Conservation (phyloP, 2,888 invertebrate genomes). For the Ypsolopha scabrella region DNA sequence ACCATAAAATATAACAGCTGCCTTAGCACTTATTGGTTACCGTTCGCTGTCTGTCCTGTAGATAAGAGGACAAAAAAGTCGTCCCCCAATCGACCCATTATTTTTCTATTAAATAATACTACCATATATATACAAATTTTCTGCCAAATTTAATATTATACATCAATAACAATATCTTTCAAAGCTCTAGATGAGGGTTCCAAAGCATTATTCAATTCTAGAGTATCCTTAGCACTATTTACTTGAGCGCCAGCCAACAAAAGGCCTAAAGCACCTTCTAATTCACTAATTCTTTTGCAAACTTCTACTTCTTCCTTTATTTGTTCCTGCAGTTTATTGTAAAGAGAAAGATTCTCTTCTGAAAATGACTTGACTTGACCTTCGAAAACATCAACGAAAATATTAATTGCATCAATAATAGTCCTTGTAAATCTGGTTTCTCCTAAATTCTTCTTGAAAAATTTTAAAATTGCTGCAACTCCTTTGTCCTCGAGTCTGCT, state of each 20-base stretch:
- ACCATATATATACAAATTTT: neutral
- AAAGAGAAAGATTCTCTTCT: conserved; percentile 70
- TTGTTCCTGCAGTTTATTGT: conserved; percentile 71
- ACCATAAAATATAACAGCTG: too few relatives aligned
- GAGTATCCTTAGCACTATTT: conserved; percentile 37
- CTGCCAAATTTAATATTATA: conserved; percentile 18
- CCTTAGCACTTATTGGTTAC: too few relatives aligned
- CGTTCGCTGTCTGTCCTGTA: too few relatives aligned
- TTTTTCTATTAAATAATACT: too few relatives aligned
- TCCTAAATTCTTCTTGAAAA: conserved; percentile 79
- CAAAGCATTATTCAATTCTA: conserved; percentile 36
- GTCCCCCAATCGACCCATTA: too few relatives aligned
- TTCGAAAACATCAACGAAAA: conserved; percentile 82
- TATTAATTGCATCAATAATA: conserved; percentile 79
- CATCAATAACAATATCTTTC: conserved; percentile 70
- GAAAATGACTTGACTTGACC: conserved; percentile 73
- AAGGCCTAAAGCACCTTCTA: conserved; percentile 79
- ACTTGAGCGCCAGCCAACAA: conserved; percentile 72
- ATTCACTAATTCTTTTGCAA: conserved; percentile 71
- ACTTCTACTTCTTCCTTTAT: conserved; percentile 77
- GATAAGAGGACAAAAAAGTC: too few relatives aligned
- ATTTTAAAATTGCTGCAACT: conserved; percentile 77
- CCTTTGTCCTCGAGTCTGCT: conserved; percentile 77
- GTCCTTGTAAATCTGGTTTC: conserved; percentile 81
- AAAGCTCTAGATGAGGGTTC: conserved; percentile 58